A percentile compares a stretch with the other conserved stretches of the same genome.
These are phyloP conservation scores for Calameuta idolon DNA, from an alignment of 2,888 invertebrate species.

Conservation along the genomic window DNA sequence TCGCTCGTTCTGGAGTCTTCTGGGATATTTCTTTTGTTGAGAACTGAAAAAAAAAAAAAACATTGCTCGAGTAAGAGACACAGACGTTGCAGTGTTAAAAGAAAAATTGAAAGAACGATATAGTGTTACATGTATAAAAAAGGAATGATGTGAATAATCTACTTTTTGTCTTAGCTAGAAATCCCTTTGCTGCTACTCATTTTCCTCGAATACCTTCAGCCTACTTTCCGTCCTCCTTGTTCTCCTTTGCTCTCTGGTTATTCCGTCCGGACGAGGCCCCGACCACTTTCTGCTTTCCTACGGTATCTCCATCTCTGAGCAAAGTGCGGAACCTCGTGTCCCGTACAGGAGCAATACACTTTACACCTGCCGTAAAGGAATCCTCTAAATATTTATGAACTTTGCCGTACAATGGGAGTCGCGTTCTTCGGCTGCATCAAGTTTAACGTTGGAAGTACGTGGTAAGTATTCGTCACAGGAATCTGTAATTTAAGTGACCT, in stretches of 20 bases:
- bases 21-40: background rate
- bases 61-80: background rate
- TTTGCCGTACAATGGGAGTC: background rate
- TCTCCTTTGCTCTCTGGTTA: background rate
- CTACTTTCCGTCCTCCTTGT: background rate
- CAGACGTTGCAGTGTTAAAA: background rate
- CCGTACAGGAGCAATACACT: background rate
- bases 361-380: background rate
- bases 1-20: background rate
- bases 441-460: background rate
- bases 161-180: background rate
- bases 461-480: background rate
- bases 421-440: background rate
- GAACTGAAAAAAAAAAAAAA: background rate
- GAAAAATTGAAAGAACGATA: background rate
- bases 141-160: background rate
- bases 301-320: background rate
- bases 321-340: background rate
- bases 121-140: background rate
- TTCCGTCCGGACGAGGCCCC: background rate
- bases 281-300: background rate
- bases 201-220: background rate
- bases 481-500: background rate
- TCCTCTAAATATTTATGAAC: background rate
- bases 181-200: no score